Conservation (phyloP, 37 sponge, comb jelly and placozoan genomes). For the Geodia barretti region DNA sequence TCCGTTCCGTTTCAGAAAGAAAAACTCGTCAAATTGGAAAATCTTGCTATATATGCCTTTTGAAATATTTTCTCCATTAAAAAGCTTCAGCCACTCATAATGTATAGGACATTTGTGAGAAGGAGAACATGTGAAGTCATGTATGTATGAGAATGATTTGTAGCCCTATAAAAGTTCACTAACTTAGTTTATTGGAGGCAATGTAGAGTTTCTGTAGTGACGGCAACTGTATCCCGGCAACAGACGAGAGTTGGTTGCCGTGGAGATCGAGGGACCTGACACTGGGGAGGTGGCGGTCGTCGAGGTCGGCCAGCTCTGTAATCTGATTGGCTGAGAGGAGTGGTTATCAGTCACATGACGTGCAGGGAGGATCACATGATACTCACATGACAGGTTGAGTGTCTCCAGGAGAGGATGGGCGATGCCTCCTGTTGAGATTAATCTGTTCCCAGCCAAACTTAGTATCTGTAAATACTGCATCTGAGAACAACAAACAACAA, state of each 20-base stretch:
- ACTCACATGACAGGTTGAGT: constrained; percentile 82
- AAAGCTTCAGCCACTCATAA: no score
- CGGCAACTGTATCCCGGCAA: constrained; percentile 63
- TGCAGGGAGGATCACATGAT: background rate
- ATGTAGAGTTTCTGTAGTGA: constrained; percentile 83
- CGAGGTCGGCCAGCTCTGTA: constrained; percentile 65
- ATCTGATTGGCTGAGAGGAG: constrained; percentile 73
- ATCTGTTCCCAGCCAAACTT: constrained; percentile 79
- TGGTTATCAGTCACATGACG: background rate
- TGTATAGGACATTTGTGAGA: no score
- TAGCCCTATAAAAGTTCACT: no score
- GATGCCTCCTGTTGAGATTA: constrained; percentile 77
- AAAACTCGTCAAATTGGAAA: no score
- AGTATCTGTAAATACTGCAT: constrained; percentile 85
- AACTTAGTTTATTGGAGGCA: constrained; percentile 77
- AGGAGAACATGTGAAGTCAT: no score
- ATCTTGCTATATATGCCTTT: no score
- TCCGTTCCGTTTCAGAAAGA: no score
- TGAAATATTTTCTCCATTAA: no score
- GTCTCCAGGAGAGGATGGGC: constrained; percentile 79
- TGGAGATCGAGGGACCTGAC: constrained; percentile 78
- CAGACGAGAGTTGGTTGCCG: constrained; percentile 71
- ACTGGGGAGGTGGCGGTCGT: constrained; percentile 50
- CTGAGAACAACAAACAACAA: constrained; percentile 21
- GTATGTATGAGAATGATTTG: no score